Base-by-base conservation (phyloP, 2,888 invertebrate genomes). In the Drosophila colorata region DNA sequence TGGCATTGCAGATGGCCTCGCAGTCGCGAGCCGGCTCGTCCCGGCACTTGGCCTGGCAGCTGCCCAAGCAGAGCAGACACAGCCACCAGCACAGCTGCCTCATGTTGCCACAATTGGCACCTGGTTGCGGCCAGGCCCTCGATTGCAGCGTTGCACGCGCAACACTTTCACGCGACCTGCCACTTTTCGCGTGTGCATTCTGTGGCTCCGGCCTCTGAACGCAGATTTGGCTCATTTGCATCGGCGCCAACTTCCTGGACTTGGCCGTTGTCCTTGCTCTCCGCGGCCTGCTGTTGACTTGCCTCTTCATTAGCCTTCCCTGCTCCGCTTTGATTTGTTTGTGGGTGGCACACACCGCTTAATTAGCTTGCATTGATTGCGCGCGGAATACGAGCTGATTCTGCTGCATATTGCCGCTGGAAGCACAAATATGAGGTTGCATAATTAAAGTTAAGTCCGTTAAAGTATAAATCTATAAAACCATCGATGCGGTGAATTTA, bases 21-120 rank as follows among this genome's bases (percentile, higher is more conserved):
- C 92, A 91, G 0, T 82, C 65, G 1, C 91, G 90, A 13, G 81
- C 84, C 8, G 89, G 81, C 59, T 91, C 90, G 31, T 80, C 78
- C 1, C 90, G 90, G 35, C 91, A 91, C n/a, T 52, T 74, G 23
- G 69, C 88, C 35, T 43, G 47, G 37, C 68, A 68, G 6, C 51
- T 49, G 11, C 16, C 44, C 33, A 65, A 60, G 14, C 80, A 64
- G 5, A 69, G 18, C 11, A 88, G 37, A 35, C 58, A 58, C 5
- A 79, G n/a, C 2, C 61, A 52, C 49, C 33, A 60, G 20, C 33
- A n/a, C 18, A 60, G 33, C 41, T 38, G 66, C 31, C 53, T 51
- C 70, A 69, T 74, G 37, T 18, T 46, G 14, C 33, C 48, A 51
- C 41, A 28, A 44, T 31, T 51, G n/a, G 20, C 57, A 40, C 28